These are phyloP conservation scores for Anableps anableps DNA, from an alignment of 2,797 vertebrate species.

Conservation along the genomic window DNA sequence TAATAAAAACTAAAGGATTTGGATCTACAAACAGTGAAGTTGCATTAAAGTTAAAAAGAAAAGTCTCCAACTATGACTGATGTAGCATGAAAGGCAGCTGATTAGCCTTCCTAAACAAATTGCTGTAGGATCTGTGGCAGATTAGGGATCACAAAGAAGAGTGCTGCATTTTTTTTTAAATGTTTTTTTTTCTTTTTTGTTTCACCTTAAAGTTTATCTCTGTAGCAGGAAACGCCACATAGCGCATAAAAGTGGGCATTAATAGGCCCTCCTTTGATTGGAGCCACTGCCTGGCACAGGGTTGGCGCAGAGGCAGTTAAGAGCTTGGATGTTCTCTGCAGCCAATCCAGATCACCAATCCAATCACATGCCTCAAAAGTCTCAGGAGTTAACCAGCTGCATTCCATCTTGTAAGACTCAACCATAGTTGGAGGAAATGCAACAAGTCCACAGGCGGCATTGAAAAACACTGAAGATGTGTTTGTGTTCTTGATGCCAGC, in stretches of 20 bases:
- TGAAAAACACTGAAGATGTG: slow-evolving; percentile 37
- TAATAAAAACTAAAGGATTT: slow-evolving; percentile 33
- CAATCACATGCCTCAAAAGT: slow-evolving; percentile 60
- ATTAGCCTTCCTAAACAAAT: slow-evolving; percentile 27
- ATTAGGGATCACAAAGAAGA: slow-evolving; percentile 54
- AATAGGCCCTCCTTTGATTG: slow-evolving; percentile 78
- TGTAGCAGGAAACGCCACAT: slow-evolving; percentile 78
- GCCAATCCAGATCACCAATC: slow-evolving; percentile 75
- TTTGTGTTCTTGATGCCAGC: slow-evolving; percentile 42
- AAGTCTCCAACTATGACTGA: slow-evolving; percentile 76
- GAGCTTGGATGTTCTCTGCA: slow-evolving; percentile 86
- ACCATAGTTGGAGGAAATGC: slow-evolving; percentile 70
- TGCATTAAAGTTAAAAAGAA: slow-evolving; percentile 36
- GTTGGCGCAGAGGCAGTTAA: slow-evolving; percentile 80
- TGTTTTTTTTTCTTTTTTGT: slow-evolving; percentile 42
- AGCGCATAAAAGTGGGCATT: slow-evolving; percentile 82
- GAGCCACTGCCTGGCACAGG: slow-evolving; percentile 79
- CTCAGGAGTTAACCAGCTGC: slow-evolving; percentile 60
- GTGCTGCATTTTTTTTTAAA: slow-evolving; percentile 51
- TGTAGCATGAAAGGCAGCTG: slow-evolving; percentile 54
- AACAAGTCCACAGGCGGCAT: slow-evolving; percentile 46
- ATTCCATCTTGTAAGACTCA: slow-evolving; percentile 62
- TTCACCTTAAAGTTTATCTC: slow-evolving; percentile 26
- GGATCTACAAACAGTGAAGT: slow-evolving; percentile 52
- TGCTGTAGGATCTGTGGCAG: slow-evolving; percentile 31